Evolutionary conservation across 2,113 vertebrate species (phyloP).

Genomic region (Lipotes vexillifer): DNA sequence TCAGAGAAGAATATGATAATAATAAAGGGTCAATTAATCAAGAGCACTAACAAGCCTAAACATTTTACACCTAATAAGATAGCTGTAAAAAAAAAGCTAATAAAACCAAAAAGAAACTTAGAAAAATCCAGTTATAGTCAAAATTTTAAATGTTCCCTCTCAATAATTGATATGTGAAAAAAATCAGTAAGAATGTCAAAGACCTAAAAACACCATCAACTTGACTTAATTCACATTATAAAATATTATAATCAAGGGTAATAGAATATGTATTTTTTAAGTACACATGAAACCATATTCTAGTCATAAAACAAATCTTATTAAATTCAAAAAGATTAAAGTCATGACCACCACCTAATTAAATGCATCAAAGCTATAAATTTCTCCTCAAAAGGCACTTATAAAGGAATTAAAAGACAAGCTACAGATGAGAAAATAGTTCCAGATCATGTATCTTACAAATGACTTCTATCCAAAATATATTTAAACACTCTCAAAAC

Average conservation of each 20-base stretch:
- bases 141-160: not conserved
- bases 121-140: not conserved
- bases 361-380: not conserved
- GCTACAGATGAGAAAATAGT: not conserved
- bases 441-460: not conserved
- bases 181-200: not conserved
- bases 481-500: not conserved
- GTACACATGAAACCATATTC: not conserved
- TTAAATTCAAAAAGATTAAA: not conserved
- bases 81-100: not conserved
- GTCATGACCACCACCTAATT: not conserved
- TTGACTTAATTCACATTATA: not conserved
- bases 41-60: not conserved
- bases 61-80: not conserved
- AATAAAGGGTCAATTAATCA: not conserved
- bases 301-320: not conserved
- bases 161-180: not conserved
- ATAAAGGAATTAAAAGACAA: not conserved
- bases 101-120: not conserved
- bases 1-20: not conserved
- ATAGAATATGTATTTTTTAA: not conserved
- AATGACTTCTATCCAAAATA: not conserved
- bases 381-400: not conserved
- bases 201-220: not conserved
- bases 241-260: not conserved